Conservation (phyloP, 2,888 invertebrate species). For the Serrognathus titanus region DNA sequence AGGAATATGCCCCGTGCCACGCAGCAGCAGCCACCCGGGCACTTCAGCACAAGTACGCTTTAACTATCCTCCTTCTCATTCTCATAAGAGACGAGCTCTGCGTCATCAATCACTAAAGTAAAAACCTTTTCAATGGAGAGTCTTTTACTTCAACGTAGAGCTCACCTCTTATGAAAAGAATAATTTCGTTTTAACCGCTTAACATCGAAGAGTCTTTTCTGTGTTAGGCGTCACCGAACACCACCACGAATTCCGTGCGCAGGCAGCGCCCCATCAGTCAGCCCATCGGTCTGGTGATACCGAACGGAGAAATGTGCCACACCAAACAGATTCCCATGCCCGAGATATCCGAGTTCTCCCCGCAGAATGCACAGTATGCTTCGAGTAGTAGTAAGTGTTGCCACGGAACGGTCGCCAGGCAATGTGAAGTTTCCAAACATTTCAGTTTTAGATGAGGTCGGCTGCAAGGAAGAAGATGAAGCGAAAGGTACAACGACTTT, state of each 20-base stretch:
- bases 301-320: slow-evolving; percentile 38
- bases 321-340: slow-evolving; percentile 46
- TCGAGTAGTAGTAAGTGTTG: slow-evolving; percentile 62
- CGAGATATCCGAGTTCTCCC: slow-evolving; percentile 54
- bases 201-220: not conserved
- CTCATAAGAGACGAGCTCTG: too few relatives aligned
- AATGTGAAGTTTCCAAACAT: slow-evolving; percentile 11
- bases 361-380: slow-evolving; percentile 57
- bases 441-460: slow-evolving; percentile 61
- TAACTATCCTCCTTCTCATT: too few relatives aligned
- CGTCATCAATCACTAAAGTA: too few relatives aligned
- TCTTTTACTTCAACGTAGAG: too few relatives aligned
- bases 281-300: slow-evolving; percentile 42
- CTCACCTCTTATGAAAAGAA: too few relatives aligned
- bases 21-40: slow-evolving; percentile 47
- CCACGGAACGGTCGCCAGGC: not conserved
- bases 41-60: slow-evolving; percentile 29
- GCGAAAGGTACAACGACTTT: slow-evolving; percentile 50
- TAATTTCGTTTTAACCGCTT: too few relatives aligned
- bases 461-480: slow-evolving; percentile 48
- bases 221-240: slow-evolving; percentile 9
- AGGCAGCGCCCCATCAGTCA: slow-evolving; percentile 49
- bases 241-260: slow-evolving; percentile 18
- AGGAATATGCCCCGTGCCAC: slow-evolving; percentile 46
- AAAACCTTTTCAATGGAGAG: too few relatives aligned